Percentiles rank a stretch among this genome's conserved stretches.
phyloP scores from a whole-genome alignment of 2,888 invertebrate species.

The Caenorhabditis afra region DNA sequence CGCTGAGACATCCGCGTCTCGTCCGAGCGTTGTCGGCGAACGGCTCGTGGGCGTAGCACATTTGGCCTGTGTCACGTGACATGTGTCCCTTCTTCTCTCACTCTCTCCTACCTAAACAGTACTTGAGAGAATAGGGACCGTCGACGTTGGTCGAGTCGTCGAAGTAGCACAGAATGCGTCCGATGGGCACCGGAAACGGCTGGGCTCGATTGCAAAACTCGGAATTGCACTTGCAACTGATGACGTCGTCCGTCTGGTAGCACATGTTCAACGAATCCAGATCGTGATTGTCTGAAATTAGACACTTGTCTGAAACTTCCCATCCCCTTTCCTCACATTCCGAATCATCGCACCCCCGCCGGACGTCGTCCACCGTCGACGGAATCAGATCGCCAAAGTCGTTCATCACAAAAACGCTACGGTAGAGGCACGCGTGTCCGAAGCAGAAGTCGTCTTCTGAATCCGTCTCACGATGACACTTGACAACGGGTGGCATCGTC shows the following conservation, averaged over 20 bases:
- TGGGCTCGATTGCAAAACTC: conserved; percentile 19
- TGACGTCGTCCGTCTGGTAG: background rate
- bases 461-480: background rate
- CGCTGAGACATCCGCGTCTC: conserved; percentile 25
- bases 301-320: too few species aligned
- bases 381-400: conserved; percentile 31
- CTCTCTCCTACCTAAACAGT: conserved; percentile 14
- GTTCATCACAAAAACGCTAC: background rate
- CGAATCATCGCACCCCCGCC: conserved; percentile 12
- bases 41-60: conserved; percentile 15
- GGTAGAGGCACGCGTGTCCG: conserved; percentile 40
- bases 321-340: conserved; percentile 5
- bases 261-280: conserved; percentile 19
- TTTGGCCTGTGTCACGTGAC: conserved; percentile 8
- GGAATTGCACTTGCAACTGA: conserved; percentile 17
- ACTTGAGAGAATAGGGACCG: background rate
- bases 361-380: background rate
- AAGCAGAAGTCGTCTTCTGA: conserved; percentile 24
- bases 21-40: background rate
- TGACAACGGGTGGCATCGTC: conserved; percentile 8
- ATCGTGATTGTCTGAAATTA: conserved; percentile 27
- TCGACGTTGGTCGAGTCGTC: background rate
- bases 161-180: conserved; percentile 18
- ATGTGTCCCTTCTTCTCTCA: background rate
- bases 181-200: conserved; percentile 17